phyloP scores from a whole-genome alignment of 2,888 invertebrate species.

The Listrodromus nycthemerus region DNA sequence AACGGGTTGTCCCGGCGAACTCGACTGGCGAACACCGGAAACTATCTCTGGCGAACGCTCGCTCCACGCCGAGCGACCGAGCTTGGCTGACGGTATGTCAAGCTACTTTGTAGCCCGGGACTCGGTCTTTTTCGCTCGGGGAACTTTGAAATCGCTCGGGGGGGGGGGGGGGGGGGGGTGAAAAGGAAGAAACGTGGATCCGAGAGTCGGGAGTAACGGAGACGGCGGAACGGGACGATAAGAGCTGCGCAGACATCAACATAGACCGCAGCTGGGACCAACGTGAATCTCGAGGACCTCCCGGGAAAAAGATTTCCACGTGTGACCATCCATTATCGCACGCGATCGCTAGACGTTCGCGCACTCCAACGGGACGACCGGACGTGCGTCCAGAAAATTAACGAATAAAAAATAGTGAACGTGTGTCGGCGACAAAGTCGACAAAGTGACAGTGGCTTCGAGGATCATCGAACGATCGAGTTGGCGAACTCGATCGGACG shows the following conservation, averaged over 20 bases:
- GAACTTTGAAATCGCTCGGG: not conserved
- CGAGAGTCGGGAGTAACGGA: not conserved
- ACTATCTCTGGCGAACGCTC: constrained; percentile 45
- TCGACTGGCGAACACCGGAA: constrained; percentile 40
- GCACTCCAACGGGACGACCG: too few relatives aligned
- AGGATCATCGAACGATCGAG: not conserved
- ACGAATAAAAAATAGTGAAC: too few relatives aligned
- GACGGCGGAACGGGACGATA: too few relatives aligned
- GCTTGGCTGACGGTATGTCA: not conserved
- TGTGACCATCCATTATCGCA: too few relatives aligned
- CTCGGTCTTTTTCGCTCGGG: constrained; percentile 9
- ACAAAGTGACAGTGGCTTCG: too few relatives aligned
- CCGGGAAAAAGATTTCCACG: too few relatives aligned
- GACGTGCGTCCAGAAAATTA: too few relatives aligned
- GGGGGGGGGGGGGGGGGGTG: not conserved
- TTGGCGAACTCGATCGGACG: not conserved
- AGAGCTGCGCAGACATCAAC: too few relatives aligned
- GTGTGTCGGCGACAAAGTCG: too few relatives aligned
- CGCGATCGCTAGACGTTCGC: too few relatives aligned
- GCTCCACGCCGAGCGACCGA: constrained; percentile 33
- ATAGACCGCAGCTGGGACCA: too few relatives aligned
- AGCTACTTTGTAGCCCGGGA: not conserved
- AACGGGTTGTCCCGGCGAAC: constrained; percentile 5
- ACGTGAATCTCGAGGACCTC: too few relatives aligned
- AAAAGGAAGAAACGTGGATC: not conserved